Evolutionary conservation across 2,113 vertebrate species (phyloP).

Genomic region (Neotragus moschatus): DNA sequence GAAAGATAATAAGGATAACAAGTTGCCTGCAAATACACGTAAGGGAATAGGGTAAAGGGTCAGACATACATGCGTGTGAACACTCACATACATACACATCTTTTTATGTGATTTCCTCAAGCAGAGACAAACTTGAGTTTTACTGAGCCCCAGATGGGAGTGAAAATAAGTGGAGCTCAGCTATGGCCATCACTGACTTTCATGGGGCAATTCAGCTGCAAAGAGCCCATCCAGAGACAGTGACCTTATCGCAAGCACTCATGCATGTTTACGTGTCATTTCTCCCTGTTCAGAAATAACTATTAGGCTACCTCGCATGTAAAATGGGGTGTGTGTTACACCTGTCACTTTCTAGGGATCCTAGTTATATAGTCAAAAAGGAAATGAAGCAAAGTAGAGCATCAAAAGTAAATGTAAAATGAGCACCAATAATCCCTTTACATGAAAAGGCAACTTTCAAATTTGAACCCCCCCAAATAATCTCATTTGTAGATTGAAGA

Average conservation of each 20-base stretch:
- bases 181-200: neutral
- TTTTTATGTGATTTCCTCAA: neutral
- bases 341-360: neutral
- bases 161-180: conserved; percentile 10
- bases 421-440: neutral
- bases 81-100: neutral
- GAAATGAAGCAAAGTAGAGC: neutral
- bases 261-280: neutral
- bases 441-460: neutral
- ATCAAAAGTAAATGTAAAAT: neutral
- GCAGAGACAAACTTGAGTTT: neutral
- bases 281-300: conserved; percentile 26
- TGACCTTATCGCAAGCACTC: neutral
- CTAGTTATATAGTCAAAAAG: neutral
- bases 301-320: neutral
- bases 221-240: neutral
- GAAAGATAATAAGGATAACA: neutral
- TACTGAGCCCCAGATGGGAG: neutral
- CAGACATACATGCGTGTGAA: neutral
- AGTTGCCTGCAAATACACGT: neutral
- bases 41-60: neutral
- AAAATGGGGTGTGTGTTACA: neutral
- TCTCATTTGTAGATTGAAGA: neutral
- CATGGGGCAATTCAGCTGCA: neutral
- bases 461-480: neutral